Evolutionary conservation across 2,888 invertebrate species (phyloP), one percentile per base, ranked within the genome.

Genomic region (Gari tellinella): DNA sequence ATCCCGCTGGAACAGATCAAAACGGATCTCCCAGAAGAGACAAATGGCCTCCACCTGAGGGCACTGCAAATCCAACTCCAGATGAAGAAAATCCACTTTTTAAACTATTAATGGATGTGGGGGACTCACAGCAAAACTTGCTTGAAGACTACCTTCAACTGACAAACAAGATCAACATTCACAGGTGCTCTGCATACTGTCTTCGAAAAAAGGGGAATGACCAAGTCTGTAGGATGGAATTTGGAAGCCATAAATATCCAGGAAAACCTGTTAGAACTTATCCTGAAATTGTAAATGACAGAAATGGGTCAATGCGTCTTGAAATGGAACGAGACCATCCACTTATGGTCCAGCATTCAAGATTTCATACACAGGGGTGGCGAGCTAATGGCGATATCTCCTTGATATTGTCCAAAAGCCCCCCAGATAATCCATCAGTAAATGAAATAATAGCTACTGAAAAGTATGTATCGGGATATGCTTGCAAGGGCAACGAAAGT

Each of bases 241-340:
- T 58, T 48, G 48, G 48, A 25, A 41, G 46, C 15, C 26, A n/a
- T 5, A 5, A 23, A 12, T 45, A 63, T 10, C 68, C 48, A 43
- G 74, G 46, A 15, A 72, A 65, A 55, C 0, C 26, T 7, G 10
- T 72, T n/a, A 37, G 82, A 58, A n/a, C 52, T 1, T 15, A 0
- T 8, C 72, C 80, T 25, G 68, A 69, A 14, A 46, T 82, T 0
- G 68, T 80, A 8, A 74, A 52, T 43, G 83, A 83, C 38, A 77
- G 60, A 63, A 81, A 81, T 73, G 62, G 70, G 2, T 80, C 70
- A 15, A 15, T 77, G 1, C 26, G 83, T 25, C 49, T 82, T 31
- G 82, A 83, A 73, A 83, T 83, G 82, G 17, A 26, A 46, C 60
- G 83, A 19, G 85, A 83, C 38, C 78, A 83, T 57, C 83, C 82